These are phyloP conservation scores for Mylabris sibirica DNA, from an alignment of 2,888 invertebrate genomes.

Conservation along the genomic window DNA sequence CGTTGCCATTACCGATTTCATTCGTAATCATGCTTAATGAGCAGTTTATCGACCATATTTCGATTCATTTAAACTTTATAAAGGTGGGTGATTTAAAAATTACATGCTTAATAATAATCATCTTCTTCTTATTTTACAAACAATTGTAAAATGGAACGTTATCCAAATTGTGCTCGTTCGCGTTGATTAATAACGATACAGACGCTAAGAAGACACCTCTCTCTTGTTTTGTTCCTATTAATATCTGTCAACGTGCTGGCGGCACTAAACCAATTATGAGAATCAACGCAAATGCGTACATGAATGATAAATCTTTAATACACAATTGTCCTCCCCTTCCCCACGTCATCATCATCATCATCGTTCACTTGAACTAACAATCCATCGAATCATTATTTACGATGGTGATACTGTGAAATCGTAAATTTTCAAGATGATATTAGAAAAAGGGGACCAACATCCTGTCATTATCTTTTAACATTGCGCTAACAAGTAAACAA, in stretches of 20 bases:
- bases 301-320: conserved; percentile 55
- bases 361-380: conserved; percentile 45
- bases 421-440: conserved; percentile 40
- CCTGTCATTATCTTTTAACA: neutral
- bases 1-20: conserved; percentile 20
- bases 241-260: conserved; percentile 52
- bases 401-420: conserved; percentile 41
- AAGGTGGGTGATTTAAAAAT: too few relatives aligned
- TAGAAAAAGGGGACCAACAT: neutral
- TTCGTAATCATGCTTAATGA: conserved; percentile 47
- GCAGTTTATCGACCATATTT: conserved; percentile 52
- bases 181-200: conserved; percentile 46
- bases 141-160: conserved; percentile 36
- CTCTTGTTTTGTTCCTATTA: conserved; percentile 53
- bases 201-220: conserved; percentile 48
- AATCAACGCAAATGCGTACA: conserved; percentile 51
- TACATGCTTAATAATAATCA: too few relatives aligned
- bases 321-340: conserved; percentile 43
- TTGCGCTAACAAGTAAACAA: conserved; percentile 7
- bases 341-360: neutral
- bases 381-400: conserved; percentile 42
- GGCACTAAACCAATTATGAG: conserved; percentile 54
- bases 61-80: conserved; percentile 41
- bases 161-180: conserved; percentile 38
- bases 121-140: neutral